Evolutionary conservation across 2,797 vertebrate genomes (phyloP), one percentile per base, ranked within the genome.

Genomic region (Alectoris magna): DNA sequence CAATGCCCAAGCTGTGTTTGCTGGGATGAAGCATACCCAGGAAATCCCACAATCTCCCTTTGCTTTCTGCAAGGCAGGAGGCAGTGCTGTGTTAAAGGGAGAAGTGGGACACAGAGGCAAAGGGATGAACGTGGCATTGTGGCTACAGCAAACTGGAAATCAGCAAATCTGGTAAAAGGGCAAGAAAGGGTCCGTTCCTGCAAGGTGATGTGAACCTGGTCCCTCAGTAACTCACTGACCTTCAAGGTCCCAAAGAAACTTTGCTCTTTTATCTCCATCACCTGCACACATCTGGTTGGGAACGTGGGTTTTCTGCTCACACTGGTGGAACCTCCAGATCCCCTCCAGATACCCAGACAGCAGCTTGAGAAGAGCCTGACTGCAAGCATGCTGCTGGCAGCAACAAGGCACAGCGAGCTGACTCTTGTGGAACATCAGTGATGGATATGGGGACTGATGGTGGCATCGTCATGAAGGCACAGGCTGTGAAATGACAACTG

Each of bases 401-500:
- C 27, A 29, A 48, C 29, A 11, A 0, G 2, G 14, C 9, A 8
- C 19, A 31, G 29, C 6, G 36, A 21, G 22, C 39, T n/a, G 2
- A 3, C 23, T 46, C 26, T 38, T 1, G 1, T 44, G 14, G 34
- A 55, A 29, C 39, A 27, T 1, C 1, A 0, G 51, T 83, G 91
- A 91, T n/a, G 51, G 88, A 91, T 85, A 1, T 14, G 1, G 13
- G 34, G 59, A 68, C 56, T 22, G 49, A 72, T 1, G 8, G 8
- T 19, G 18, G 24, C 36, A 34, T 71, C 74, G 13, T 22, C 59
- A 31, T 5, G 51, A 87, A 64, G 70, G 60, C 14, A 3, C 78
- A 58, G 73, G 24, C 67, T 78, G 38, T 51, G 55, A 79, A 88
- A 88, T 83, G 87, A 89, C 49, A 49, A 68, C 53, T 78, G 69